Evolutionary conservation across 2,888 invertebrate genomes (phyloP).

Genomic region (Eupithecia pulchellata): DNA sequence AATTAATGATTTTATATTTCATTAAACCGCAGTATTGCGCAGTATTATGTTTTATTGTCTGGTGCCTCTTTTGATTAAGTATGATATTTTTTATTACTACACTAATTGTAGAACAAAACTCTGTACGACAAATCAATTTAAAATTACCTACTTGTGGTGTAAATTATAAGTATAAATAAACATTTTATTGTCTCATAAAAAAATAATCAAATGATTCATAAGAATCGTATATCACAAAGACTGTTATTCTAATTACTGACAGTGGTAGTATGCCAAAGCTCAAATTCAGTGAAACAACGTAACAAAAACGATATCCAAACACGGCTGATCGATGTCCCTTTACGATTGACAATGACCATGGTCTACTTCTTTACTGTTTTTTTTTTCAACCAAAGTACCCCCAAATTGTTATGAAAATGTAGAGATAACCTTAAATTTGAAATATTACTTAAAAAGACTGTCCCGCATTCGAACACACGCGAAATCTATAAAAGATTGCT

Average conservation of each 20-base stretch:
- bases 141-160: not conserved
- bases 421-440: too few species aligned
- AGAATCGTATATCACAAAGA: constrained; percentile 4
- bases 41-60: too few species aligned
- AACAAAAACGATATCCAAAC: not conserved
- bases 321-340: not conserved
- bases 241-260: not conserved
- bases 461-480: too few species aligned
- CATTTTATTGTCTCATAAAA: not conserved
- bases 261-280: not conserved
- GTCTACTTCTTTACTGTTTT: too few species aligned
- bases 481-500: not conserved
- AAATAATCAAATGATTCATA: not conserved
- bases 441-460: too few species aligned
- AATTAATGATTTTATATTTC: too few species aligned
- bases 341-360: not conserved
- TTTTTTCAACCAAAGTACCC: not conserved
- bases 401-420: too few species aligned
- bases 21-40: too few species aligned
- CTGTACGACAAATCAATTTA: too few species aligned
- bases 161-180: not conserved
- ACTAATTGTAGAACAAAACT: too few species aligned
- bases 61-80: too few species aligned
- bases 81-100: too few species aligned
- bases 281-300: constrained; percentile 1